These are phyloP conservation scores for Neoitamus cyanurus DNA, from an alignment of 2,888 invertebrate species.

Conservation along the genomic window DNA sequence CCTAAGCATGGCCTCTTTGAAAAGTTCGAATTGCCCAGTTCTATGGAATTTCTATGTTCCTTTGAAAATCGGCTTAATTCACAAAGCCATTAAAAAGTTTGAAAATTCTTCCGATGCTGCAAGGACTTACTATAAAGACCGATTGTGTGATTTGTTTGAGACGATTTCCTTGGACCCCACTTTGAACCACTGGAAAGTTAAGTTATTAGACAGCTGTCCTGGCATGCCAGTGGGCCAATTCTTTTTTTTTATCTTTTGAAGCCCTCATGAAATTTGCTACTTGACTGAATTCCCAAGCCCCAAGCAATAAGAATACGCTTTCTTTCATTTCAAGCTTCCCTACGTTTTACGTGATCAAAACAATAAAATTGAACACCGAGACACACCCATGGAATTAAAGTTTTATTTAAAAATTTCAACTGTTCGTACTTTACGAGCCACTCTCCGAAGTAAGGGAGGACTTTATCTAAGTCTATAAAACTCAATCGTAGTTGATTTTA, in stretches of 20 bases:
- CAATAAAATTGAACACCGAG: background rate
- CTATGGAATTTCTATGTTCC: background rate
- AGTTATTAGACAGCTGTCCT: background rate
- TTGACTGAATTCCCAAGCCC: background rate
- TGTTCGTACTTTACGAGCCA: background rate
- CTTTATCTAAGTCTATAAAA: background rate
- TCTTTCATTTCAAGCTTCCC: background rate
- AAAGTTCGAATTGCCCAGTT: background rate
- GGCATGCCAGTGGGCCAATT: background rate
- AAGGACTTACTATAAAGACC: background rate
- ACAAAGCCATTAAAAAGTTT: background rate
- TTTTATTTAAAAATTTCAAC: background rate
- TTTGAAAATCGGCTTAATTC: background rate
- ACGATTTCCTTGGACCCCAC: background rate
- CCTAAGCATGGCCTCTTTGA: background rate
- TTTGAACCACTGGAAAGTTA: background rate
- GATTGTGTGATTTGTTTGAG: background rate
- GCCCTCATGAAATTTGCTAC: background rate
- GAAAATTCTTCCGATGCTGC: background rate
- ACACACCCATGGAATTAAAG: background rate
- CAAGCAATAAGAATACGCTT: background rate
- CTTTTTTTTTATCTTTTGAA: background rate
- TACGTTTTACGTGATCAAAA: background rate
- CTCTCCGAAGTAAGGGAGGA: background rate
- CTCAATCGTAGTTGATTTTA: background rate